A percentile compares a stretch with the other conserved stretches of the same genome.
Evolutionary conservation across 2,113 vertebrate genomes (phyloP).

Genomic region (Mustelus asterias): DNA sequence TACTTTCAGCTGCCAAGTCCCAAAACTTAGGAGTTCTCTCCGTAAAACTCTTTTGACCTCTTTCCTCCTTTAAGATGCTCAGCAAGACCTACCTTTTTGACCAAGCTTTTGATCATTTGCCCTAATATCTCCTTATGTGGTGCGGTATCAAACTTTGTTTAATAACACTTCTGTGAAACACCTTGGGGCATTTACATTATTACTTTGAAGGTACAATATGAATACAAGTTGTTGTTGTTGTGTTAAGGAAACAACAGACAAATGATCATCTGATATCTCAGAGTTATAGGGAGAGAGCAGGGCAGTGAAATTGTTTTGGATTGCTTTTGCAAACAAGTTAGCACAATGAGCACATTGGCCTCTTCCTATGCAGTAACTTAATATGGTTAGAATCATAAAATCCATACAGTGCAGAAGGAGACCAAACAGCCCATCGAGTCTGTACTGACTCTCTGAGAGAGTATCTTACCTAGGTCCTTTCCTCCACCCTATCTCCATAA

Average conservation of each 20-base stretch:
- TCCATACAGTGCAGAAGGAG: too few species aligned
- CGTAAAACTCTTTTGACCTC: not conserved
- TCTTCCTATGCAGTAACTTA: too few species aligned
- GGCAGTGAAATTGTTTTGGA: not conserved
- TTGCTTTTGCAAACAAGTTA: not conserved
- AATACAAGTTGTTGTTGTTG: not conserved
- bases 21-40: not conserved
- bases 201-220: not conserved
- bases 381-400: not conserved
- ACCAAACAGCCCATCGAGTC: too few species aligned
- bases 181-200: not conserved
- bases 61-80: not conserved
- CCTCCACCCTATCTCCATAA: too few species aligned
- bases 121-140: not conserved
- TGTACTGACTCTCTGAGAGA: too few species aligned
- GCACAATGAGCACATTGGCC: not conserved
- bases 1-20: too few species aligned
- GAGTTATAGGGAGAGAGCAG: not conserved
- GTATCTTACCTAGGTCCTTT: too few species aligned
- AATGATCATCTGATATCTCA: not conserved
- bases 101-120: not conserved
- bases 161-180: not conserved
- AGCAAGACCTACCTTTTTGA: not conserved
- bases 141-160: not conserved
- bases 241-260: not conserved